Percentiles rank a stretch among this genome's conserved stretches.
Conservation (phyloP, 1,140 invertebrate species). For the Eriosoma lanigerum region DNA sequence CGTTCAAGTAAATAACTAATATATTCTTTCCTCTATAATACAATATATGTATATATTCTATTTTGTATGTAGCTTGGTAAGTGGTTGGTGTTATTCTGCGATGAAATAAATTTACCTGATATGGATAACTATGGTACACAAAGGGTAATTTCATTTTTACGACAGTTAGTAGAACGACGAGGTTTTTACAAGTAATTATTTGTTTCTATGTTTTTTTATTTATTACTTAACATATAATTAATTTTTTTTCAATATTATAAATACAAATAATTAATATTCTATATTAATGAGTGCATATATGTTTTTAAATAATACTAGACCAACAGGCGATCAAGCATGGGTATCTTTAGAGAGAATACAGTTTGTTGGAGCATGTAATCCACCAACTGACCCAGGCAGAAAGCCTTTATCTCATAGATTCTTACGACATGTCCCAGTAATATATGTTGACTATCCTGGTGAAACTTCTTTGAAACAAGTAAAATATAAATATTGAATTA, state of each 20-base stretch:
- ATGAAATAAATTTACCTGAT: slow-evolving; percentile 99
- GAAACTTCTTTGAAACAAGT: slow-evolving; percentile 93
- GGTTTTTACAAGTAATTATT: slow-evolving; percentile 74
- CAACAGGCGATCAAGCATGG: slow-evolving; percentile 89
- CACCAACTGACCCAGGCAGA: slow-evolving; percentile 97
- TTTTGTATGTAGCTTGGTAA: slow-evolving; percentile 76
- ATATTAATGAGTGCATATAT: slow-evolving; percentile 55
- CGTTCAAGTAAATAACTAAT: slow-evolving; percentile 70
- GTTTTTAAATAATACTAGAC: neutral
- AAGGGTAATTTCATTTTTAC: slow-evolving; percentile 95
- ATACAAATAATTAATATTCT: neutral
- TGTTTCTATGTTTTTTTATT: neutral
- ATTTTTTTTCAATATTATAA: no score
- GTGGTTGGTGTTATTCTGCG: slow-evolving; percentile 99
- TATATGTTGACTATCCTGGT: slow-evolving; percentile 99
- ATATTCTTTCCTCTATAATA: neutral
- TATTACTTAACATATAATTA: no score
- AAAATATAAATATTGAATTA: slow-evolving; percentile 59
- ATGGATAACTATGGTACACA: slow-evolving; percentile 99
- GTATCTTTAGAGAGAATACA: slow-evolving; percentile 96
- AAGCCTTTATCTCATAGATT: slow-evolving; percentile 95
- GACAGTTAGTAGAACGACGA: slow-evolving; percentile 95
- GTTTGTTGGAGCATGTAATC: slow-evolving; percentile 99
- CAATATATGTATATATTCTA: slow-evolving; percentile 39
- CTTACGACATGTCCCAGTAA: slow-evolving; percentile 93